phyloP scores from a whole-genome alignment of 2,797 vertebrate genomes.

The Rhabdophis nuchalis region DNA sequence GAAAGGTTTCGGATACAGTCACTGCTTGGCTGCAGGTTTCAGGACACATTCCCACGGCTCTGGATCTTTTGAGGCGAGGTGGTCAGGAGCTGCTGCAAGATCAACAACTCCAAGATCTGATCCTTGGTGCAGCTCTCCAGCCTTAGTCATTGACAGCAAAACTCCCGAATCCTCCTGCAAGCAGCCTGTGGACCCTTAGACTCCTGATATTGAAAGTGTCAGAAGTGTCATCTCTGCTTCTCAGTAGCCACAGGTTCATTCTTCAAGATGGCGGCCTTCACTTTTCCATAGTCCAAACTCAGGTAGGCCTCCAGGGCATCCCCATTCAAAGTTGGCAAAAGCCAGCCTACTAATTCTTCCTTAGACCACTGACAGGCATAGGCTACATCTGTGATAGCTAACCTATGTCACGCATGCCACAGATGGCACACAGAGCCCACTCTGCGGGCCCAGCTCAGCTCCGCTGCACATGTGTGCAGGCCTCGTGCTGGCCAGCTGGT shows the following conservation, averaged over 20 bases:
- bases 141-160: background rate
- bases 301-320: background rate
- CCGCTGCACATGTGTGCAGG: no score
- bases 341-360: background rate
- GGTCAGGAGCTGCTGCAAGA: conserved; percentile 4
- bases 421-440: no score
- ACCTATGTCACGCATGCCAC: no score
- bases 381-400: background rate
- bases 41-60: background rate
- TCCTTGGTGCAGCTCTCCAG: background rate
- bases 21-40: background rate
- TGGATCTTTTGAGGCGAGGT: background rate
- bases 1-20: background rate
- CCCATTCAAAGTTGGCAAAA: conserved; percentile 2
- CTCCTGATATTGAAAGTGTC: background rate
- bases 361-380: background rate
- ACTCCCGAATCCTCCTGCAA: background rate
- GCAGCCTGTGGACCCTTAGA: background rate
- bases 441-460: no score
- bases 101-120: conserved; percentile 10
- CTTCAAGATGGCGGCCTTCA: conserved; percentile 10
- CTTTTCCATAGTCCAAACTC: conserved; percentile 1
- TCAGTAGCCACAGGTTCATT: background rate
- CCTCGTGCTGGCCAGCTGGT: no score
- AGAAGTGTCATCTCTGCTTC: background rate